phyloP scores from a whole-genome alignment of 1,140 invertebrate genomes.

The Coelopa frigida region DNA sequence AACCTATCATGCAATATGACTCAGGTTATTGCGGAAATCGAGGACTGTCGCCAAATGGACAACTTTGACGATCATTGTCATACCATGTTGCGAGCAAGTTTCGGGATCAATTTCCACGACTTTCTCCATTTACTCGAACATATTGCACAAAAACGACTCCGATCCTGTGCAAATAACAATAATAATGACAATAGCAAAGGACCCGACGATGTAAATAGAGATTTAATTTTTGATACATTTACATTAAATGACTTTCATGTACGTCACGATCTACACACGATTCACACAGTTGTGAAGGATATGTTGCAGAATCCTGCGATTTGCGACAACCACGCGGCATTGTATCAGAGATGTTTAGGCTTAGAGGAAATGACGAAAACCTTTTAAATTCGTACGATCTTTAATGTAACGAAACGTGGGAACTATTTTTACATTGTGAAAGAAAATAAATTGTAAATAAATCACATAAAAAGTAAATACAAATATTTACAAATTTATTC shows the following conservation, averaged over 20 bases:
- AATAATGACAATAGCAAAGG: not conserved
- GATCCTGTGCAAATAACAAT: slow-evolving; percentile 2
- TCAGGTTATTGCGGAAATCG: slow-evolving; percentile 71
- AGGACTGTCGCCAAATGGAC: slow-evolving; percentile 62
- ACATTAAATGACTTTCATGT: slow-evolving; percentile 29
- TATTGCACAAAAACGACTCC: slow-evolving; percentile 53
- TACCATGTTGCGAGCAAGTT: slow-evolving; percentile 68
- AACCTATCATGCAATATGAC: slow-evolving; percentile 57
- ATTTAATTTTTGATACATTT: slow-evolving; percentile 29
- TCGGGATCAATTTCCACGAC: slow-evolving; percentile 73
- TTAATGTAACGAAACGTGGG: no score
- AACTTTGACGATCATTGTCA: slow-evolving; percentile 71
- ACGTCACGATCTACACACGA: slow-evolving; percentile 25
- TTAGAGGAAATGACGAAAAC: slow-evolving; percentile 1
- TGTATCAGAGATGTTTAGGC: slow-evolving; percentile 13
- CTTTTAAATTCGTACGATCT: no score
- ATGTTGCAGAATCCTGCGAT: slow-evolving; percentile 25
- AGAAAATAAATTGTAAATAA: no score
- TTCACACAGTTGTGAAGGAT: slow-evolving; percentile 15
- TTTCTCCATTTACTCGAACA: slow-evolving; percentile 62
- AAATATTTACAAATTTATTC: no score
- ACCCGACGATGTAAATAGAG: no score
- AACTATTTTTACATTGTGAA: no score
- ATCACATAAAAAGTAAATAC: no score
- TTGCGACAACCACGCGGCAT: slow-evolving; percentile 16